Evolutionary conservation across 2,113 vertebrate species (phyloP).

Genomic region (Urocolius indicus): DNA sequence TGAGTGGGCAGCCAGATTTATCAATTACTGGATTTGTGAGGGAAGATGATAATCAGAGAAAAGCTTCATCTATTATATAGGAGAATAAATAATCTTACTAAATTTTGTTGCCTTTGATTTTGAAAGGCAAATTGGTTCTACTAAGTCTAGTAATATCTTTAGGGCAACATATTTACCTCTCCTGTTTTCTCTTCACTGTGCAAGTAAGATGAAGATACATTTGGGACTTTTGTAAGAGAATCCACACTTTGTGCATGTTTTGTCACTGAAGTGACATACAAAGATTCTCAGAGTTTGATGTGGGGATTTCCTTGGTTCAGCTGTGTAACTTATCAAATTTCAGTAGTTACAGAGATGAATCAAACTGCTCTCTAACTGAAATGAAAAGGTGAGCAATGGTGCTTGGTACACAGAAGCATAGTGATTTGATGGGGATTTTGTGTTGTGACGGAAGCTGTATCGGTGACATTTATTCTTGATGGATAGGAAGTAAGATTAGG

Average conservation of each 20-base stretch:
- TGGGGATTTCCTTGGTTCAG: background rate
- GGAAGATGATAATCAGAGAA: background rate
- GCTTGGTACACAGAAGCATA: background rate
- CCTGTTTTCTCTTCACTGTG: background rate
- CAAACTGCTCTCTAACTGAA: background rate
- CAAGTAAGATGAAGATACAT: background rate
- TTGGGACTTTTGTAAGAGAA: background rate
- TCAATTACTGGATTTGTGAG: background rate
- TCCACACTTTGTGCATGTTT: fast-evolving
- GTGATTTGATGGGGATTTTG: background rate
- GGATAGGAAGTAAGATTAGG: background rate
- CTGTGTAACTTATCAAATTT: background rate
- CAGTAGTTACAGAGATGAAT: background rate
- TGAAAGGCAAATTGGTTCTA: background rate
- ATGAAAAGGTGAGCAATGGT: background rate
- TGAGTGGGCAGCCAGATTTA: background rate
- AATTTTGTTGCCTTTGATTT: background rate
- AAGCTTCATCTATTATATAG: background rate
- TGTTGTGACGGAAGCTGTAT: background rate
- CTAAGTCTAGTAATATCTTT: background rate
- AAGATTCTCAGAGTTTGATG: background rate
- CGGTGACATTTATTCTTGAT: background rate
- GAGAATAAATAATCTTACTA: background rate
- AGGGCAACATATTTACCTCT: background rate
- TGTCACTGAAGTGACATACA: background rate